These are phyloP conservation scores for Drosophila multiciliata DNA, from an alignment of 2,888 invertebrate species.

Conservation along the genomic window DNA sequence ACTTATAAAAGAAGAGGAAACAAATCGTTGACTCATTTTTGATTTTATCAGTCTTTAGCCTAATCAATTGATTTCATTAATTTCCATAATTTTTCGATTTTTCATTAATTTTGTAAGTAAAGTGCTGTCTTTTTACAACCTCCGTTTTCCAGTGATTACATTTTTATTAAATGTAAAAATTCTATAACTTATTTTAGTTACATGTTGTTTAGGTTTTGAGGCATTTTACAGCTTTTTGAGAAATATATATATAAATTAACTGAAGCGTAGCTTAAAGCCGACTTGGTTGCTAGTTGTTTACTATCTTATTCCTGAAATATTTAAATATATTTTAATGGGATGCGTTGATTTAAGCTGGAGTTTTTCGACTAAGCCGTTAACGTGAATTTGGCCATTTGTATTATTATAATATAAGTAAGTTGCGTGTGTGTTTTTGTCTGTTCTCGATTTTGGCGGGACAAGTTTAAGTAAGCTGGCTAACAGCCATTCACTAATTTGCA, in stretches of 20 bases:
- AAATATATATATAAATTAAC: not conserved
- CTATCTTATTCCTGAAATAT: conserved; percentile 16
- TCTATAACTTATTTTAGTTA: not conserved
- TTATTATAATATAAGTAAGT: conserved; percentile 32
- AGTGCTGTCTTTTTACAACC: not conserved
- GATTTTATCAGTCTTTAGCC: not conserved
- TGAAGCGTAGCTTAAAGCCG: conserved; percentile 25
- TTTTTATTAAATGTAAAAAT: too few species aligned
- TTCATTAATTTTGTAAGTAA: not conserved
- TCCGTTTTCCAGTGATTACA: not conserved
- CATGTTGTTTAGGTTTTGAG: not conserved
- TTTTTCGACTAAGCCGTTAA: conserved; percentile 39
- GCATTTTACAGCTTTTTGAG: not conserved
- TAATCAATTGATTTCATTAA: too few species aligned
- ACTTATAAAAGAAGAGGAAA: not conserved
- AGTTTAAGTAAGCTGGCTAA: conserved; percentile 59
- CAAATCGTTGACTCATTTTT: not conserved
- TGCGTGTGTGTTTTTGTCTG: conserved; percentile 17
- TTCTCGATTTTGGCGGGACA: conserved; percentile 61
- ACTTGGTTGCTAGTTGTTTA: conserved; percentile 21
- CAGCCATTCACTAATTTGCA: conserved; percentile 82
- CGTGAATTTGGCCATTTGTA: conserved; percentile 56
- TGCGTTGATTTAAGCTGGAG: conserved; percentile 50
- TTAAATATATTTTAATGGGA: conserved; percentile 47
- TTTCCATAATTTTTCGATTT: too few species aligned